Evolutionary conservation across 1,140 invertebrate genomes (phyloP).

Genomic region (Drosophila asahinai): DNA sequence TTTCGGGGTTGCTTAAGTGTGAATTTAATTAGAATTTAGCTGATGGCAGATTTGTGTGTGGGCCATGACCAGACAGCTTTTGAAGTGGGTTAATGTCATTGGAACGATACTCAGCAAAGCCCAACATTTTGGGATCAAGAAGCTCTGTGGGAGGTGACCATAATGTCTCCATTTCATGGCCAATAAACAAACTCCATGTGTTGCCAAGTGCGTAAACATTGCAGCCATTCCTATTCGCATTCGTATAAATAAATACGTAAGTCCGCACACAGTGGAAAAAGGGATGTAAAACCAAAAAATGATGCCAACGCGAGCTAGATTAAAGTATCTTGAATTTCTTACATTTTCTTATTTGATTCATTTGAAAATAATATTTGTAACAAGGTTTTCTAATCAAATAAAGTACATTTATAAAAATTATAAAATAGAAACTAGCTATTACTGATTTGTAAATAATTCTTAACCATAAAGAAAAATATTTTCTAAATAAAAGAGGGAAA

Average conservation of each 20-base stretch:
- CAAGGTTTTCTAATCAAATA: no score
- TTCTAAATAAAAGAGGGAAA: no score
- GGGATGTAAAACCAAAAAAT: neutral
- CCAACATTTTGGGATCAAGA: conserved; percentile 11
- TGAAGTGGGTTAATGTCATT: conserved; percentile 51
- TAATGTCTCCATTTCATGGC: conserved; percentile 55
- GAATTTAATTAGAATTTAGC: conserved; percentile 76
- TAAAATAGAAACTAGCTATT: no score
- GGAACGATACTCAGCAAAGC: conserved; percentile 7
- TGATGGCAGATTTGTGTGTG: conserved; percentile 34
- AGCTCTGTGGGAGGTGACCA: conserved; percentile 25
- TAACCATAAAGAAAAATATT: no score
- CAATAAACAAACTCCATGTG: conserved; percentile 43
- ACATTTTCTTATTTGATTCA: no score
- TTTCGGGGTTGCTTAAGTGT: conserved; percentile 39
- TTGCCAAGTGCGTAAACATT: conserved; percentile 44
- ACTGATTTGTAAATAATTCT: no score
- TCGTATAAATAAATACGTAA: conserved; percentile 34
- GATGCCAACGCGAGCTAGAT: no score
- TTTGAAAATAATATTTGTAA: no score
- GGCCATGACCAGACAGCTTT: conserved; percentile 31
- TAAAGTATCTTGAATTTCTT: neutral
- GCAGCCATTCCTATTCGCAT: conserved; percentile 39
- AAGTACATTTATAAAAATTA: no score
- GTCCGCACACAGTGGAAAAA: neutral